Percentiles rank a stretch among this genome's conserved stretches.
Conservation (phyloP, 2,797 vertebrate genomes). For the Rhynchonycteris naso region DNA sequence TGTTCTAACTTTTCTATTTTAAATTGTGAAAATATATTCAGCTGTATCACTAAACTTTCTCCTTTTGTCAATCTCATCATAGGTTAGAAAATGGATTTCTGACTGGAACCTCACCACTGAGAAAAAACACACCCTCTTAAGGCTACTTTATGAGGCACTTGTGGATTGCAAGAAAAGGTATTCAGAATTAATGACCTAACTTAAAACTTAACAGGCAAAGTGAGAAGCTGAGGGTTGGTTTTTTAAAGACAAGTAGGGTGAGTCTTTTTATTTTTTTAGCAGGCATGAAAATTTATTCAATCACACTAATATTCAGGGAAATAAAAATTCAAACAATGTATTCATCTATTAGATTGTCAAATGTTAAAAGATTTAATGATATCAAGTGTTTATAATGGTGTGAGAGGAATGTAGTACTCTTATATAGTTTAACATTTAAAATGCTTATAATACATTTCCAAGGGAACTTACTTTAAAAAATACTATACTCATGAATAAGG, state of each 20-base stretch:
- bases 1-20: constrained; percentile 7
- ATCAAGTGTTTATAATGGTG: background rate
- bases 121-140: constrained; percentile 95
- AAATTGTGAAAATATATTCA: background rate
- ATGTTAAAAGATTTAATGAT: background rate
- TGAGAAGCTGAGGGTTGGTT: background rate
- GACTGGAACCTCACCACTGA: constrained; percentile 98
- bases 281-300: background rate
- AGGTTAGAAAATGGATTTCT: constrained; percentile 98
- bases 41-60: background rate
- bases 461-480: background rate
- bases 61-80: background rate
- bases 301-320: background rate
- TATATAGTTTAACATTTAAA: background rate
- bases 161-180: constrained; percentile 99
- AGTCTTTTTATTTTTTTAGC: background rate
- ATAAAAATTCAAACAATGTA: constrained; percentile 30
- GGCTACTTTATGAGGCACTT: constrained; percentile 96
- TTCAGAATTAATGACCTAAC: background rate
- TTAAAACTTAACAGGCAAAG: background rate
- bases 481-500: background rate
- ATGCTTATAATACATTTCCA: background rate
- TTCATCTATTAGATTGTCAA: background rate
- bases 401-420: background rate
- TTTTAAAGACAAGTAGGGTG: constrained; percentile 39